Evolutionary conservation across 1,140 invertebrate species (phyloP), one percentile per base, ranked within the genome.

Genomic region (Lepidurus apus): DNA sequence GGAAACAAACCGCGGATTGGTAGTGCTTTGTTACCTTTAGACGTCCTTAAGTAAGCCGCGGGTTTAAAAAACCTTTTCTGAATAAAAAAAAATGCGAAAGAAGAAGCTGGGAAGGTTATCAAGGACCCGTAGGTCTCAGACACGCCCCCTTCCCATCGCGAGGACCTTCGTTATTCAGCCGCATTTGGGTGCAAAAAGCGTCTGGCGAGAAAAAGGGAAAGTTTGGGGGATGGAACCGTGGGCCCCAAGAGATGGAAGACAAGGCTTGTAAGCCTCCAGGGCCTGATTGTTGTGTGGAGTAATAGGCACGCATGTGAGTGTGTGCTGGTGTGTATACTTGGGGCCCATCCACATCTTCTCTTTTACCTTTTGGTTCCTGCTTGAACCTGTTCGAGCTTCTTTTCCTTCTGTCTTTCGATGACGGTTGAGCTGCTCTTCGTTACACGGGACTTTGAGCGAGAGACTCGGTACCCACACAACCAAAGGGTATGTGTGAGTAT

Each of bases 131-230:
- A n/a, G 53, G 53, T 21, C 17, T 65, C 21, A 21, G 53, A 65
- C 21, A 65, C 53, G 53, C 53, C 53, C 53, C 53, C 21, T 65
- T 21, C 53, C 21, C 53, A 5, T 13, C 53, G 34, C 34, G 34
- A 65, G 53, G 21, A 3, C 53, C 9, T 65, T 65, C 17, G 17
- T 21, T 65, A 21, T 65, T n/a, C 21, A 65, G 53, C 53, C 53
- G 17, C 17, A 5, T 13, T 65, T 13, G 21, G 17, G 21, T n/a
- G 53, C 10, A 65, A 65, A 65, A 65, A 21, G 17, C 53, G 53
- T 65, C 53, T 65, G 21, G 53, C 53, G 53, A 65, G 53, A 21
- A 65, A 65, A 65, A 65, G 53, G 53, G 53, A 65, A 65, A 65
- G 53, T 65, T 21, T 65, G 17, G 4, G 4, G 17, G 17, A 21